Percentiles rank a stretch among this genome's conserved stretches.
These are phyloP conservation scores for Triplophysa bombifrons DNA, from an alignment of 2,797 vertebrate genomes.

Conservation along the genomic window DNA sequence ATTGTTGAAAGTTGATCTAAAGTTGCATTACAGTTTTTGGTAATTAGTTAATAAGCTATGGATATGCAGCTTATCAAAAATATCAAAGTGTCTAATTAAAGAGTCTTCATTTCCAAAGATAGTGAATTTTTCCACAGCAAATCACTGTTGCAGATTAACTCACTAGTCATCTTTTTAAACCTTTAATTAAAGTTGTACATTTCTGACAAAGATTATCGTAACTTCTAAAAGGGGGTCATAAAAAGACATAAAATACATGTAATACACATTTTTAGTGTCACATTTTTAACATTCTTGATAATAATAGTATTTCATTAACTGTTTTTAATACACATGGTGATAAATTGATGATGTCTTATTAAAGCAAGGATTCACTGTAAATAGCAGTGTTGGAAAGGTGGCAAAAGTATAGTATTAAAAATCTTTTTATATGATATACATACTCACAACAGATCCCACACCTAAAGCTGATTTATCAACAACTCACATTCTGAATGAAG, in stretches of 20 bases:
- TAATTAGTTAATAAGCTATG: conserved; percentile 31
- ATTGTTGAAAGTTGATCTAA: conserved; percentile 13
- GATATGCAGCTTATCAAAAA: conserved; percentile 44
- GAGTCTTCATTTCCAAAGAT: conserved; percentile 33
- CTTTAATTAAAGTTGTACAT: conserved; percentile 38
- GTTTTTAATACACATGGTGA: too few relatives aligned
- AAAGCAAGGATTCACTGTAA: too few relatives aligned
- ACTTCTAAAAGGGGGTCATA: not conserved
- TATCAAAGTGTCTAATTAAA: conserved; percentile 42
- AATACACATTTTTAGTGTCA: too few relatives aligned
- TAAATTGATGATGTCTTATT: too few relatives aligned
- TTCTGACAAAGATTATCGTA: conserved; percentile 14
- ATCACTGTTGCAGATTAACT: conserved; percentile 32
- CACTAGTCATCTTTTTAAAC: conserved; percentile 17
- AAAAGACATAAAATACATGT: too few relatives aligned
- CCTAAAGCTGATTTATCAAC: not conserved
- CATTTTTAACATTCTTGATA: not conserved
- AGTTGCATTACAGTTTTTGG: conserved; percentile 26
- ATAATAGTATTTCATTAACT: too few relatives aligned
- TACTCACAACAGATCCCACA: not conserved
- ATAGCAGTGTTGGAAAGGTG: too few relatives aligned
- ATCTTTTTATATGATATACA: too few relatives aligned
- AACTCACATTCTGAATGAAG: too few relatives aligned
- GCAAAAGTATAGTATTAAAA: too few relatives aligned
- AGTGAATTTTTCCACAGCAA: conserved; percentile 26